A percentile compares a stretch with the other conserved stretches of the same genome.
Conservation (phyloP, 2,797 vertebrate species). For the Steatocranus sp. region DNA sequence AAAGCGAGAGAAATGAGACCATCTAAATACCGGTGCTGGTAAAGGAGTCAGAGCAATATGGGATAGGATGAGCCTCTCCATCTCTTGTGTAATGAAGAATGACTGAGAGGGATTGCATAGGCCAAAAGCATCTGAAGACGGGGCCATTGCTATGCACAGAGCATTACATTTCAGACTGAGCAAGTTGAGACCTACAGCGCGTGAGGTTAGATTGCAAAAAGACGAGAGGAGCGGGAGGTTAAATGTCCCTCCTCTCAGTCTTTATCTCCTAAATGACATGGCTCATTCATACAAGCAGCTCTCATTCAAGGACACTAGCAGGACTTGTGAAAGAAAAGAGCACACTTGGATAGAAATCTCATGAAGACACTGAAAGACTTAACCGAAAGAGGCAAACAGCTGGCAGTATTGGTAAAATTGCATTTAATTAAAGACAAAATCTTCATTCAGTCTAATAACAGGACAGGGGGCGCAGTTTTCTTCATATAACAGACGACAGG, state of each 20-base stretch:
- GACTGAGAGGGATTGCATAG: conserved; percentile 72
- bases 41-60: conserved; percentile 49
- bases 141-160: conserved; percentile 70
- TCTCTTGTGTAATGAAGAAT: conserved; percentile 74
- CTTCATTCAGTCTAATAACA: conserved; percentile 3
- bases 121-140: conserved; percentile 64
- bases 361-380: not conserved
- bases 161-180: conserved; percentile 63
- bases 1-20: conserved; percentile 24
- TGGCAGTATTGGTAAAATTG: not conserved
- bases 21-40: conserved; percentile 43
- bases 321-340: conserved; percentile 4
- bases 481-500: conserved; percentile 16
- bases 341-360: not conserved
- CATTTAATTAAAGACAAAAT: conserved; percentile 42
- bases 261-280: conserved; percentile 59
- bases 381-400: not conserved
- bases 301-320: conserved; percentile 51
- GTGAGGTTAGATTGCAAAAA: conserved; percentile 69
- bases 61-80: conserved; percentile 67
- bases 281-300: conserved; percentile 55
- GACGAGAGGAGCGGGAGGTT: conserved; percentile 51
- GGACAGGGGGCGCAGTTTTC: not conserved
- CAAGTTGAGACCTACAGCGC: conserved; percentile 63
- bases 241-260: conserved; percentile 58